Conservation (phyloP, 2,113 vertebrate genomes). For the Nesoenas mayeri region DNA sequence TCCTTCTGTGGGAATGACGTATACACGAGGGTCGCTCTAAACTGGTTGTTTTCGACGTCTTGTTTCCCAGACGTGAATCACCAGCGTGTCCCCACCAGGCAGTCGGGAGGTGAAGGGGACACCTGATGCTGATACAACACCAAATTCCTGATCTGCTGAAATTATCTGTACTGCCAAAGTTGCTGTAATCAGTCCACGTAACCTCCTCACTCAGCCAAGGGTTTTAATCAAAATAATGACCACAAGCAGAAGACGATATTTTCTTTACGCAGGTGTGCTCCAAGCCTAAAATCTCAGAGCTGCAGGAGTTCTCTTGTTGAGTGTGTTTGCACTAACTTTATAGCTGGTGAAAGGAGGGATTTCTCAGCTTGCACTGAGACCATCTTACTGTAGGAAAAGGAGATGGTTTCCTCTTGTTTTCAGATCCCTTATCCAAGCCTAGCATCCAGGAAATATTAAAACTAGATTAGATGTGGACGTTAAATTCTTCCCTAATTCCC, state of each 20-base stretch:
- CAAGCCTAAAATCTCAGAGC: not conserved
- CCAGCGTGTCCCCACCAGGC: not conserved
- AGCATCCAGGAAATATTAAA: not conserved
- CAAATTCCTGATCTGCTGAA: not conserved
- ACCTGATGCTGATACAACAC: not conserved
- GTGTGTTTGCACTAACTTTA: not conserved
- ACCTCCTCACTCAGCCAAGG: not conserved
- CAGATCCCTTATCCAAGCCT: not conserved
- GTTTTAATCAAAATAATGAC: not conserved
- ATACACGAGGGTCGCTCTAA: not conserved
- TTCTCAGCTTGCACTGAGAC: not conserved
- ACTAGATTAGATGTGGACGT: not conserved
- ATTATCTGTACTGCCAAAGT: not conserved
- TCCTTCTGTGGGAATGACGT: not conserved
- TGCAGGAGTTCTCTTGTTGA: not conserved
- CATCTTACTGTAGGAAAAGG: not conserved
- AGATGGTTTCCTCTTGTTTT: not conserved
- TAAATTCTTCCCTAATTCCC: not conserved
- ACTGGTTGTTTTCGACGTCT: not conserved
- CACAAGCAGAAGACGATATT: not conserved
- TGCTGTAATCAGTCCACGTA: accelerated
- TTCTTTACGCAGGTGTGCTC: not conserved
- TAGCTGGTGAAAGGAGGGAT: not conserved
- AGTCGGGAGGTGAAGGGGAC: not conserved
- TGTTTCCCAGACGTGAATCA: not conserved